phyloP scores from a whole-genome alignment of 1,140 invertebrate genomes.

The Thaumetopoea pityocampa region DNA sequence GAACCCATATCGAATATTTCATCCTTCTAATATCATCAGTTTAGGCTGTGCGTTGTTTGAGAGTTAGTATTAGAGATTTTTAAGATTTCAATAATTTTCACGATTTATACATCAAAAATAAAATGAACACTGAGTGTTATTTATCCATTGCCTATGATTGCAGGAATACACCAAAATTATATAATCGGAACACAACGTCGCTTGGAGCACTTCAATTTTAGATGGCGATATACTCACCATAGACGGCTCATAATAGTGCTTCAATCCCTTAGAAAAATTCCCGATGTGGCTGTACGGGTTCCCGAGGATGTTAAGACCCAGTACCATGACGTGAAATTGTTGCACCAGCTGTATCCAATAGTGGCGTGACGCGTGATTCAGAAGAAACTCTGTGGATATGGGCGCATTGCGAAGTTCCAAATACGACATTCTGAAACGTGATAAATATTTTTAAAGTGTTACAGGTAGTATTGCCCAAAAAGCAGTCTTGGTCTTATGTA shows the following conservation, averaged over 20 bases:
- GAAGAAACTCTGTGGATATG: constrained; percentile 77
- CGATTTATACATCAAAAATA: too few relatives aligned
- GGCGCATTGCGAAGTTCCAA: constrained; percentile 84
- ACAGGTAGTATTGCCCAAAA: too few relatives aligned
- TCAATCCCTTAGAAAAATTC: constrained; percentile 81
- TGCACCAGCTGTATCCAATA: constrained; percentile 88
- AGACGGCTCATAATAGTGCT: constrained; percentile 53
- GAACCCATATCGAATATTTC: too few relatives aligned
- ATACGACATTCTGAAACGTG: constrained; percentile 83
- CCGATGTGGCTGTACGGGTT: constrained; percentile 90
- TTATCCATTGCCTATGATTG: neutral
- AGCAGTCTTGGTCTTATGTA: too few relatives aligned
- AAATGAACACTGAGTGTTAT: too few relatives aligned
- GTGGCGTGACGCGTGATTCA: constrained; percentile 80
- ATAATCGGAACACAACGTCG: neutral
- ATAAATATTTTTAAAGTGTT: neutral
- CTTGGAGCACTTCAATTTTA: neutral
- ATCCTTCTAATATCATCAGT: too few relatives aligned
- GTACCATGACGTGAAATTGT: constrained; percentile 92
- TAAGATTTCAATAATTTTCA: too few relatives aligned
- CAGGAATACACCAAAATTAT: neutral
- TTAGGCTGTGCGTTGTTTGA: too few relatives aligned
- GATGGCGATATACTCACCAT: constrained; percentile 29
- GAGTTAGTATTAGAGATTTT: too few relatives aligned
- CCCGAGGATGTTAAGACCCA: constrained; percentile 92